Evolutionary conservation across 1,140 invertebrate species (phyloP).

Genomic region (Pollicipes pollicipes): DNA sequence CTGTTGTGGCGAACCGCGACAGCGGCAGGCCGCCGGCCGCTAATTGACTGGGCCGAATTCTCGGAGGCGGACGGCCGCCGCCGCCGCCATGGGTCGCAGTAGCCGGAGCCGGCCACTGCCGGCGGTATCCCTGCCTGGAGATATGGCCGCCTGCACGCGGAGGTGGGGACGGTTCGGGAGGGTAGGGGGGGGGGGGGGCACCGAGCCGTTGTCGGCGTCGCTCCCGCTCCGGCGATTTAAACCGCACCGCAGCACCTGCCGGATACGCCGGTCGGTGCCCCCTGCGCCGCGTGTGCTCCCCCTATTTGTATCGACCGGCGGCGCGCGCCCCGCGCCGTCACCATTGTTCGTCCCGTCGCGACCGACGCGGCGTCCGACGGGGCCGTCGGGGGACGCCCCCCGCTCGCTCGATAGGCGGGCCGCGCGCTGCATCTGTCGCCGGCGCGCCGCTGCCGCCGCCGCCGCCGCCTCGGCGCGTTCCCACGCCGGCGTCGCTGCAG

Average conservation of each 20-base stretch:
- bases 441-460: too few relatives aligned
- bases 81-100: too few relatives aligned
- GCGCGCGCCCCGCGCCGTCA: too few relatives aligned
- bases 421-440: not conserved
- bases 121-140: too few relatives aligned
- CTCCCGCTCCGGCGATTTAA: not conserved
- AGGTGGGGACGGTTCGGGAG: too few relatives aligned
- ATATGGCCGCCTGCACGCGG: too few relatives aligned
- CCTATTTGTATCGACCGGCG: not conserved
- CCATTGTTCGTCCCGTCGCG: not conserved
- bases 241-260: not conserved
- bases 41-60: not conserved
- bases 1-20: not conserved
- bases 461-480: not conserved
- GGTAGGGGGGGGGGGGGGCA: too few relatives aligned
- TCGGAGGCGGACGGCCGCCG: too few relatives aligned
- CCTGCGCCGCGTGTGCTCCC: not conserved
- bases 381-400: too few relatives aligned
- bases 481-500: not conserved
- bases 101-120: too few relatives aligned
- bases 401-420: not conserved
- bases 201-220: not conserved
- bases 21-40: too few relatives aligned
- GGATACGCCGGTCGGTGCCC: not conserved
- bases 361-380: not conserved